Evolutionary conservation across 1,140 invertebrate species (phyloP), one percentile per base, ranked within the genome.

Genomic region (Caligus rogercresseyi): DNA sequence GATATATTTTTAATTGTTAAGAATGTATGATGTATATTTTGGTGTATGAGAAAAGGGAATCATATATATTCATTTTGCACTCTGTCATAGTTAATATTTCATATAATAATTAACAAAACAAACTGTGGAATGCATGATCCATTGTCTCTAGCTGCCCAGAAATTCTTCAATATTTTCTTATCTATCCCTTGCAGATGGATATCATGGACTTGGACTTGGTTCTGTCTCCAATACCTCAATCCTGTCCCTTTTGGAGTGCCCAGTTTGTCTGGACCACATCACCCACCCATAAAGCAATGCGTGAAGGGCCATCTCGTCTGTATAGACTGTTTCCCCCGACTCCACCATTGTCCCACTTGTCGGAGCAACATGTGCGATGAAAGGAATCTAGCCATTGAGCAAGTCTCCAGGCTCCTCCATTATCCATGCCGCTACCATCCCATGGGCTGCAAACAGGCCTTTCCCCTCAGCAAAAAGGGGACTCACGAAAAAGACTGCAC

Each of bases 281-380:
- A 65, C 73, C 20, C 80, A 1, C 81, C 81, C 1, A 77, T 78
- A 0, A 77, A 78, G 52, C 81, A 83, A 68, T 83, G 82, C 66
- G 78, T 80, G 43, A 80, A 82, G 64, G 61, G 61, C 18, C 61
- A 63, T 56, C 25, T 63, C 23, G 61, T 63, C 14, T 63, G 61
- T 19, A 56, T 14, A 1, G 61, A 63, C 25, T 63, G 61, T 25
- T 63, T 59, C 61, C 61, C 61, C 1, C n/a, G 61, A 16, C 52
- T 63, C 11, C 52, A 18, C 25, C 61, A 63, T 25, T 63, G 61
- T 56, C 61, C 61, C 1, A 63, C 61, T 1, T 63, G 61, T 26
- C 51, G 61, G 19, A 16, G 51, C 52, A 20, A 18, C 19, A 63
- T 63, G 61, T 55, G n/a, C 52, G 15, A 56, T 26, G 61, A 63